Conservation (phyloP, 2,888 invertebrate genomes). For the Pollenia amentaria region DNA sequence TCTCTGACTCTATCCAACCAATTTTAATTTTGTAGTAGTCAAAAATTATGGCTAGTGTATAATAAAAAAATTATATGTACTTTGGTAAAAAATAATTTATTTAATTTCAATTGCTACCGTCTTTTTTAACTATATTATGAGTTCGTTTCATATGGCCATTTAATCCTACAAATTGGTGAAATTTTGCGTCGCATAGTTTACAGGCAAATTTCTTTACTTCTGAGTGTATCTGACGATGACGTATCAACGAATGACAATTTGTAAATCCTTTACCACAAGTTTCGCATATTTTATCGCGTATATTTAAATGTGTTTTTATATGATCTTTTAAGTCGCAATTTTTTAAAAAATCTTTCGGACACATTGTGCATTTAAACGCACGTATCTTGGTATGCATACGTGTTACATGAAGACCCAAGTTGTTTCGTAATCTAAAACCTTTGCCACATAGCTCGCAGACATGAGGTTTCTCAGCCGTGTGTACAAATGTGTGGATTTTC, state of each 20-base stretch:
- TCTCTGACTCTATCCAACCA: too few species aligned
- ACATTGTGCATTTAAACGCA: slow-evolving; percentile 75
- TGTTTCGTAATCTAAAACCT: slow-evolving; percentile 77
- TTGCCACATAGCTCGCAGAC: slow-evolving; percentile 81
- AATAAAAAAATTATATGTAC: not conserved
- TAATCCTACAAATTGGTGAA: slow-evolving; percentile 81
- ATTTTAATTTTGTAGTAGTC: too few species aligned
- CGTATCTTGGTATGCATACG: slow-evolving; percentile 74
- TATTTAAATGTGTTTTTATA: slow-evolving; percentile 80
- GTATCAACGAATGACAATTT: slow-evolving; percentile 79
- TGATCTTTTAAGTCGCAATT: slow-evolving; percentile 79
- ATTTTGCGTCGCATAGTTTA: slow-evolving; percentile 79
- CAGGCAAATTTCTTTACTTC: slow-evolving; percentile 80
- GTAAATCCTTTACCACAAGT: slow-evolving; percentile 81
- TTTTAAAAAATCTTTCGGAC: slow-evolving; percentile 78
- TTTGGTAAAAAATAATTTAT: too few species aligned
- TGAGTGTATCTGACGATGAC: slow-evolving; percentile 81
- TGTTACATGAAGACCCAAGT: slow-evolving; percentile 76
- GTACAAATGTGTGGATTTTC: slow-evolving; percentile 76
- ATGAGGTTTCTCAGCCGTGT: slow-evolving; percentile 78
- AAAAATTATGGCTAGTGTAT: too few species aligned
- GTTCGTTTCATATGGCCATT: slow-evolving; percentile 82
- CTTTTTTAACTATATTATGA: slow-evolving; percentile 77
- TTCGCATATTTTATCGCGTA: slow-evolving; percentile 80
- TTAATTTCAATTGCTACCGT: slow-evolving; percentile 12